Conservation (phyloP, 2,888 invertebrate species). For the Epiblema foenella region DNA sequence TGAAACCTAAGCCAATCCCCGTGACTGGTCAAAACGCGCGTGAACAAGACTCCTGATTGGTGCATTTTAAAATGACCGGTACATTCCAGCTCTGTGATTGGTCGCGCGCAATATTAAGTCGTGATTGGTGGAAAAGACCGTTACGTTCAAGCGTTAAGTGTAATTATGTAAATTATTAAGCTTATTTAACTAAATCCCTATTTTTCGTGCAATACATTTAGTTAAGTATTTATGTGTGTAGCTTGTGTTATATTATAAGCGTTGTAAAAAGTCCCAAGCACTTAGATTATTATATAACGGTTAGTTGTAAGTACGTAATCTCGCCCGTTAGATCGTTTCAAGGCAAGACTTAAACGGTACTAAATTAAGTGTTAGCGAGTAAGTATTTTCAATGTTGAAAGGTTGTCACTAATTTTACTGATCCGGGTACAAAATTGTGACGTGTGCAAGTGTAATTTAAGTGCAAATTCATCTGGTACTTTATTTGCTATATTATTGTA, state of each 20-base stretch:
- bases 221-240: constrained; percentile 83
- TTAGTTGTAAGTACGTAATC: constrained; percentile 35
- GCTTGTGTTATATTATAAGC: constrained; percentile 69
- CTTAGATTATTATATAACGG: constrained; percentile 44
- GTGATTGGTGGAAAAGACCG: constrained; percentile 45
- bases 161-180: constrained; percentile 80
- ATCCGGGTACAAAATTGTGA: constrained; percentile 14
- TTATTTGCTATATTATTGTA: constrained; percentile 9
- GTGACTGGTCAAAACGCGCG: constrained; percentile 26
- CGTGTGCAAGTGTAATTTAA: neutral
- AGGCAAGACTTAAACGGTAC: constrained; percentile 39
- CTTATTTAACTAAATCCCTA: constrained; percentile 66
- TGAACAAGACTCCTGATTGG: constrained; percentile 23
- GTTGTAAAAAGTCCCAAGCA: constrained; percentile 72
- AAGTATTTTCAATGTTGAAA: constrained; percentile 40
- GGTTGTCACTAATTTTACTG: constrained; percentile 39
- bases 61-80: constrained; percentile 18
- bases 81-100: constrained; percentile 18
- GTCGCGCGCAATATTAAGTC: constrained; percentile 4
- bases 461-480: constrained; percentile 17
- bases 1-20: constrained; percentile 1
- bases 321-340: constrained; percentile 36
- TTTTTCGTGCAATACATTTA: constrained; percentile 83
- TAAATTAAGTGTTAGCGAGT: constrained; percentile 35
- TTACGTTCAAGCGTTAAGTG: constrained; percentile 58